These are phyloP conservation scores for Anoplolepis gracilipes DNA, from an alignment of 1,140 invertebrate genomes.

Conservation along the genomic window DNA sequence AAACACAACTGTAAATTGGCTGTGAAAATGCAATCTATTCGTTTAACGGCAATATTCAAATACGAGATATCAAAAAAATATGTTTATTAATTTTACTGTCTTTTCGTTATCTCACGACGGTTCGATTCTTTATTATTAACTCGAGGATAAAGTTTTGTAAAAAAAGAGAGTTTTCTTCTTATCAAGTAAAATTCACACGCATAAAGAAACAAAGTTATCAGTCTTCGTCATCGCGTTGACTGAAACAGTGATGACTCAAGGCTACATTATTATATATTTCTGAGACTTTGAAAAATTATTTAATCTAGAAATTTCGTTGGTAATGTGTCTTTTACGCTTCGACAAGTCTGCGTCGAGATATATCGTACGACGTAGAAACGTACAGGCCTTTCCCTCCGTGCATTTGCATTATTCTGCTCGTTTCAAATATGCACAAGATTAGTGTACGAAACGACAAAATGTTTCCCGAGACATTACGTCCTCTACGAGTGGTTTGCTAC, in stretches of 20 bases:
- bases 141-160: not conserved
- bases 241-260: not conserved
- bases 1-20: not conserved
- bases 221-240: not conserved
- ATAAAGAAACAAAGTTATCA: not conserved
- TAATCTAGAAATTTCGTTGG: constrained; percentile 12
- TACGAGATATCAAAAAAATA: not conserved
- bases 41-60: not conserved
- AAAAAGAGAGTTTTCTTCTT: too few species aligned
- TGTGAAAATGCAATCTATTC: not conserved
- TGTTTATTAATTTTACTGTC: not conserved
- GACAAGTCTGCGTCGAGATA: not conserved
- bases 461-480: not conserved
- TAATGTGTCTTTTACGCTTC: constrained; percentile 30
- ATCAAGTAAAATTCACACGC: not conserved
- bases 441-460: constrained; percentile 44
- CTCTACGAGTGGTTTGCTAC: not conserved
- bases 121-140: not conserved
- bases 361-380: constrained; percentile 16
- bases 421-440: not conserved
- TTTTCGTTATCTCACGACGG: not conserved
- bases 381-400: constrained; percentile 12
- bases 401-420: not conserved
- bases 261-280: not conserved
- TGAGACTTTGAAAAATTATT: not conserved